phyloP scores from a whole-genome alignment of 2,888 invertebrate species.

The Eupithecia vulgata region DNA sequence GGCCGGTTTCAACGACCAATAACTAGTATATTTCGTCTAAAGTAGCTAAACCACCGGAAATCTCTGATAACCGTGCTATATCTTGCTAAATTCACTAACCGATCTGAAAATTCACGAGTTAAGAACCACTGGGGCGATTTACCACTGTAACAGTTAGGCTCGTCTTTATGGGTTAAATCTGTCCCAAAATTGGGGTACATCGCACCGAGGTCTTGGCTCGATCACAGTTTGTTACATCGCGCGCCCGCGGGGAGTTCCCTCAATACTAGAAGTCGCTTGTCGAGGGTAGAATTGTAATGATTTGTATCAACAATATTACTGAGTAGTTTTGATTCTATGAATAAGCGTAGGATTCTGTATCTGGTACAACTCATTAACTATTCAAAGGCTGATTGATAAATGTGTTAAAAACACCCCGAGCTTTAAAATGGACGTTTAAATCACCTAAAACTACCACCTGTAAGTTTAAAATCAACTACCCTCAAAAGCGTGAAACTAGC shows the following conservation, averaged over 20 bases:
- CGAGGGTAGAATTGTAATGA: conserved; percentile 13
- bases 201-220: conserved; percentile 11
- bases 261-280: conserved; percentile 18
- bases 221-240: conserved; percentile 15
- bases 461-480: conserved; percentile 3
- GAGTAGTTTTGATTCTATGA: background rate
- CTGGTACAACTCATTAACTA: background rate
- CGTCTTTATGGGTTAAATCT: background rate
- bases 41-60: conserved; percentile 47
- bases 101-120: conserved; percentile 17
- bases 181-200: conserved; percentile 6
- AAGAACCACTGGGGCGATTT: conserved; percentile 12
- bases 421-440: conserved; percentile 3
- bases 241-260: conserved; percentile 16
- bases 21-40: conserved; percentile 34
- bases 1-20: conserved; percentile 20
- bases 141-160: background rate
- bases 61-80: conserved; percentile 48
- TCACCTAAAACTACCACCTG: background rate
- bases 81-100: conserved; percentile 32
- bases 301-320: background rate
- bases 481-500: conserved; percentile 16
- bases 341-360: background rate
- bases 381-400: background rate
- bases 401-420: background rate